Conservation (phyloP, 2,888 invertebrate species). For the Encarsia formosa region DNA sequence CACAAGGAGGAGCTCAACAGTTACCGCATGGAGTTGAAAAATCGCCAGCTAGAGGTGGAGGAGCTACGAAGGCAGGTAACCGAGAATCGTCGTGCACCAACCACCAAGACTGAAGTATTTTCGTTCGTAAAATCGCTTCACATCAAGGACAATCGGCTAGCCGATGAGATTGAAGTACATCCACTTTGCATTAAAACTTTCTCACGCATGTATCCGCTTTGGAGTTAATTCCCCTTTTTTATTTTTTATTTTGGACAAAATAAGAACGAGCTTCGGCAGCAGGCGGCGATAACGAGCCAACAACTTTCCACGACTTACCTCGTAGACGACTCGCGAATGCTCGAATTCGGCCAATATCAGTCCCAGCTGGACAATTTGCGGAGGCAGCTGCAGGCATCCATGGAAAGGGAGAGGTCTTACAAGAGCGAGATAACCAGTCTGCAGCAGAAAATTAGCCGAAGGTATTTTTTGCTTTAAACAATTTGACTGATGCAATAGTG, state of each 20-base stretch:
- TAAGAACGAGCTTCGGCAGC: constrained; percentile 41
- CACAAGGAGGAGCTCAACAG: constrained; percentile 62
- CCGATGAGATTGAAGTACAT: constrained; percentile 33
- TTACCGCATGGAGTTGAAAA: constrained; percentile 63
- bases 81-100: constrained; percentile 47
- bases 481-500: no score
- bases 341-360: constrained; percentile 35
- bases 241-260: no score
- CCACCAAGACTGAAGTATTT: constrained; percentile 45
- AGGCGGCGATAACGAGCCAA: constrained; percentile 29
- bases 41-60: constrained; percentile 58
- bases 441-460: constrained; percentile 52
- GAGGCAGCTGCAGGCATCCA: constrained; percentile 39
- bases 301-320: constrained; percentile 16
- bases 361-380: constrained; percentile 36
- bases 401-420: constrained; percentile 49
- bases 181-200: no score
- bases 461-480: constrained; percentile 32
- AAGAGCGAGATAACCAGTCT: constrained; percentile 56
- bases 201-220: no score
- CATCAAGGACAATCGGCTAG: constrained; percentile 46
- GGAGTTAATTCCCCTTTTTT: no score
- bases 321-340: constrained; percentile 30
- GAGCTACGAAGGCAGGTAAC: constrained; percentile 49
- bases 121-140: constrained; percentile 48